phyloP scores from a whole-genome alignment of 2,113 vertebrate genomes.

The Psettodes erumei region DNA sequence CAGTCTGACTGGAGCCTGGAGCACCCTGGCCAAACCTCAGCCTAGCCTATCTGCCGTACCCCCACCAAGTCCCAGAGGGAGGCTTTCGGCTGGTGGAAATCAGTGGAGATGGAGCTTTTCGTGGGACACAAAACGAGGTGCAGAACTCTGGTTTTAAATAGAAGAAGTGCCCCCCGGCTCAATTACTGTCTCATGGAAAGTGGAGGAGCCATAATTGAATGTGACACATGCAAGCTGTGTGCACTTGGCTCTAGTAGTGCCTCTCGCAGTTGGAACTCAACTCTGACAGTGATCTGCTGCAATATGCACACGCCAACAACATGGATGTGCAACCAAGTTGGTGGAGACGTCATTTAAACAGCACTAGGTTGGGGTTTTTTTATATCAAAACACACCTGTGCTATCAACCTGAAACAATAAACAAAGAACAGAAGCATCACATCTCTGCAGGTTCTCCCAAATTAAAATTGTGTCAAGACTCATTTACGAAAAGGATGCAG shows the following conservation, averaged over 20 bases:
- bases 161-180: constrained; percentile 76
- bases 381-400: constrained; percentile 35
- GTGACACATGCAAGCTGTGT: constrained; percentile 77
- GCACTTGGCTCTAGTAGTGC: constrained; percentile 66
- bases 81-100: constrained; percentile 62
- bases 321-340: constrained; percentile 45
- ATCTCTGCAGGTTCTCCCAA: not conserved
- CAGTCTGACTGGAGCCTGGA: constrained; percentile 56
- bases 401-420: constrained; percentile 31
- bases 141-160: constrained; percentile 75
- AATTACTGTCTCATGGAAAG: constrained; percentile 70
- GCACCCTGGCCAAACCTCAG: constrained; percentile 48
- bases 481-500: not conserved
- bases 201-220: constrained; percentile 72
- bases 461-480: not conserved
- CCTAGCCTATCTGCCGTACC: constrained; percentile 27
- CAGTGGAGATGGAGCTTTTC: constrained; percentile 64
- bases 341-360: constrained; percentile 52
- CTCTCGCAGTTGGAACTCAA: constrained; percentile 57
- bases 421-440: not conserved
- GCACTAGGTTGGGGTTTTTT: constrained; percentile 22
- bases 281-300: constrained; percentile 64
- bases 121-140: constrained; percentile 61
- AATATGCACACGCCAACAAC: constrained; percentile 52
- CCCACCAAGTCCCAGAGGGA: constrained; percentile 62